phyloP scores from a whole-genome alignment of 2,797 vertebrate genomes.

The Myotis findleyi region DNA sequence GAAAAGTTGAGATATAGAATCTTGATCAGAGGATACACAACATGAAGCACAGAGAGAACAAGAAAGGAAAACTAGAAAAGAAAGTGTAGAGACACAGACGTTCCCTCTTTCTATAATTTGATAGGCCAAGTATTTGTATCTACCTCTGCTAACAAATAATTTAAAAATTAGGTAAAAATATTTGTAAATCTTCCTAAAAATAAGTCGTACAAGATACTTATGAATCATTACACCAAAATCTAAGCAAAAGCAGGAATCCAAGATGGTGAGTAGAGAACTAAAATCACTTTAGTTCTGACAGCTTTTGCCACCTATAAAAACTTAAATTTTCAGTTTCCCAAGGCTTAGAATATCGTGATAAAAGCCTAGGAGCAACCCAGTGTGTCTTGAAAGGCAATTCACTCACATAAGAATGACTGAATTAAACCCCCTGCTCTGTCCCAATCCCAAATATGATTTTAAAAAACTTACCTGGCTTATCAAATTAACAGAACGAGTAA shows the following conservation, averaged over 20 bases:
- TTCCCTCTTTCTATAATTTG: background rate
- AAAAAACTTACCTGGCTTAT: background rate
- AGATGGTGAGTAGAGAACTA: background rate
- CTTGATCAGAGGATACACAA: background rate
- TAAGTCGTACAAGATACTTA: background rate
- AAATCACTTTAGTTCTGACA: background rate
- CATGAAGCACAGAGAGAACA: background rate
- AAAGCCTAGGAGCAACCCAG: background rate
- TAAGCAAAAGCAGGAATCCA: background rate
- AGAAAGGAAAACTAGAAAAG: background rate
- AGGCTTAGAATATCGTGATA: background rate
- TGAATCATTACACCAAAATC: background rate
- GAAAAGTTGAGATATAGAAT: background rate
- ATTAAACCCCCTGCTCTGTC: background rate
- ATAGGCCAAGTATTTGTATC: background rate
- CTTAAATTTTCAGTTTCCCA: background rate
- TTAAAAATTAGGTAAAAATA: background rate
- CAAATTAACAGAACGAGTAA: background rate
- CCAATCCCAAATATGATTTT: background rate
- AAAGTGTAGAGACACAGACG: background rate
- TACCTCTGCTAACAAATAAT: background rate
- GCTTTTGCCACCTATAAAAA: background rate
- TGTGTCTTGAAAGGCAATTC: background rate
- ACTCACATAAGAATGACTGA: background rate
- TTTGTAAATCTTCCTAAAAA: constrained; percentile 21